phyloP scores from a whole-genome alignment of 2,888 invertebrate species.

The Cataglyphis cursor region DNA sequence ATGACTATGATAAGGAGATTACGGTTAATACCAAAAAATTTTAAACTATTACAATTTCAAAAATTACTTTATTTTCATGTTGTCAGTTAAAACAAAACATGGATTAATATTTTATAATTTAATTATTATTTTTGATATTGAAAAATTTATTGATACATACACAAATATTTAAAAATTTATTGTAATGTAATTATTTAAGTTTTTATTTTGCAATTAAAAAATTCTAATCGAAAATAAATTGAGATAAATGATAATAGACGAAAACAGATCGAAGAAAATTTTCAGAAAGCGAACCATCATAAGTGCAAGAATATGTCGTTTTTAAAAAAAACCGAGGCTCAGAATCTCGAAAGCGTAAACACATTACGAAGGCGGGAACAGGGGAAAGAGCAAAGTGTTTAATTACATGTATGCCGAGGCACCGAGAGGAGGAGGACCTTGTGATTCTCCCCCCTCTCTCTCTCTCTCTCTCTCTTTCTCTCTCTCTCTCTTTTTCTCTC shows the following conservation, averaged over 20 bases:
- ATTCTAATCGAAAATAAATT: neutral
- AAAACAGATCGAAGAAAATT: neutral
- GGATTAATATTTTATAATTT: neutral
- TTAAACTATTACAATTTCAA: neutral
- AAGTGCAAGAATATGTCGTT: neutral
- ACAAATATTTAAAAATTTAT: neutral
- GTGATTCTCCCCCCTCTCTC: slow-evolving; percentile 40
- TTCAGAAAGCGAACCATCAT: neutral
- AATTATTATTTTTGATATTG: neutral
- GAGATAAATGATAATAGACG: neutral
- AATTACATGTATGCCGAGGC: slow-evolving; percentile 67
- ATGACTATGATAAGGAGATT: slow-evolving; percentile 58
- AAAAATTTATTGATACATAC: neutral
- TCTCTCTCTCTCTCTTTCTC: slow-evolving; percentile 41
- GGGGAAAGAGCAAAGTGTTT: slow-evolving; percentile 61
- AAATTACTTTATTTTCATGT: neutral
- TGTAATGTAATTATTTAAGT: neutral
- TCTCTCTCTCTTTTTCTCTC: slow-evolving; percentile 29
- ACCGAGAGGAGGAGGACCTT: slow-evolving; percentile 69
- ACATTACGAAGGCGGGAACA: slow-evolving; percentile 12
- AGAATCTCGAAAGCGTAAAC: slow-evolving; percentile 40
- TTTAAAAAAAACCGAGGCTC: slow-evolving; percentile 16
- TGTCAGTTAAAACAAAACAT: neutral
- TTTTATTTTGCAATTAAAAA: neutral
- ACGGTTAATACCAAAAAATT: slow-evolving; percentile 61